Evolutionary conservation across 1,140 invertebrate species (phyloP), one percentile per base, ranked within the genome.

Genomic region (Thaumetopoea pityocampa): DNA sequence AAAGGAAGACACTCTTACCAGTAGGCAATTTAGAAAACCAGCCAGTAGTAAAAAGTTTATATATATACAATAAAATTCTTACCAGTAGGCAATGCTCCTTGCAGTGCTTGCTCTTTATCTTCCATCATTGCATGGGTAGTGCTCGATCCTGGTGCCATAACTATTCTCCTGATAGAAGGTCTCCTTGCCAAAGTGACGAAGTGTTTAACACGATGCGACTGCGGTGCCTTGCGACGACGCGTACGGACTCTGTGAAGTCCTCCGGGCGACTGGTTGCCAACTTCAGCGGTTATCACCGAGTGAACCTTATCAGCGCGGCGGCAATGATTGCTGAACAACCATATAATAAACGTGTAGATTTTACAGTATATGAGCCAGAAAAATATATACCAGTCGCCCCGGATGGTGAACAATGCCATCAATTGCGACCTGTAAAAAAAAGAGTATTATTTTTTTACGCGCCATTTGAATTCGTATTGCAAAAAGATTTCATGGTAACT

Each of bases 41-140:
- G 24, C 15, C 15, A 11, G 7, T 34, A 34, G 28, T 15, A 10
- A 22, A 15, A 33, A 30, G 32, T 18, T 34, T 20, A 41, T 14
- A 29, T 7, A 18, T 0, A 45, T 23, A 30, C 16, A 42, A 33
- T 18, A 3, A 32, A 65, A n/a, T n/a, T n/a, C 73, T 71, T 33
- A 83, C 79, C 76, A 24, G 68, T 62, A 22, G 76, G 60, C 20
- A 74, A 47, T 30, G 66, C 51, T 35, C 60, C 65, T 33, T 67
- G 62, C 9, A 82, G 66, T 3, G 63, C 52, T 53, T 80, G 80
- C 65, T 84, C 80, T 55, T 86, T 86, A 55, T 85, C 82, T 42
- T 85, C 80, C 62, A 79, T 77, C 81, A 85, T 85, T 26, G 81
- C 58, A 44, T 85, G 79, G 11, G 71, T 77, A 36, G 82, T 73